phyloP scores from a whole-genome alignment of 2,797 vertebrate genomes.

The Vultur gryphus region DNA sequence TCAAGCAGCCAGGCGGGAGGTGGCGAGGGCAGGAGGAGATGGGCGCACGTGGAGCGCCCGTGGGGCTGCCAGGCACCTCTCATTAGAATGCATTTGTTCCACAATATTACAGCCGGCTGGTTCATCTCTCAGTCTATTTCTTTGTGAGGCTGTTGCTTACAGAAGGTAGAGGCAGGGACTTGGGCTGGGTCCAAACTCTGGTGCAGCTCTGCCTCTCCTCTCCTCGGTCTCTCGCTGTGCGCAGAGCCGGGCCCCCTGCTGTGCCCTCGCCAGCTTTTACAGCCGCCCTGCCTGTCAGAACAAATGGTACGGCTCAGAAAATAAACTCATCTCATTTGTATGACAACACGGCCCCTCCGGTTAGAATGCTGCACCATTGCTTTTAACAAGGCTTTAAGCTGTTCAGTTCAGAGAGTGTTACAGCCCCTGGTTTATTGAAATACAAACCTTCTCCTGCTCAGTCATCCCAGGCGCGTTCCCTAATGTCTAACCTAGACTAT shows the following conservation, averaged over 20 bases:
- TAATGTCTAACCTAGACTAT: neutral
- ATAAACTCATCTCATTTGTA: conserved; percentile 98
- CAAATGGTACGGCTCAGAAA: conserved; percentile 90
- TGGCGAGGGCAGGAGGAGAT: conserved; percentile 58
- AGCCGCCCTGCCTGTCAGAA: conserved; percentile 91
- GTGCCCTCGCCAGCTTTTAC: conserved; percentile 84
- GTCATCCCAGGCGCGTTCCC: neutral
- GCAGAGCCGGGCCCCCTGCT: conserved; percentile 83
- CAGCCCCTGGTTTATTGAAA: conserved; percentile 50
- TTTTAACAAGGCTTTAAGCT: conserved; percentile 76
- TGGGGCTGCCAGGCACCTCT: conserved; percentile 78
- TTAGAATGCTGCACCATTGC: conserved; percentile 85
- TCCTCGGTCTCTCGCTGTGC: conserved; percentile 79
- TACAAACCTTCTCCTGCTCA: neutral
- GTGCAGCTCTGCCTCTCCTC: conserved; percentile 72
- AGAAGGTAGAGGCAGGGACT: conserved; percentile 92
- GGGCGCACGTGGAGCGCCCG: neutral
- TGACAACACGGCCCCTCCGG: conserved; percentile 92
- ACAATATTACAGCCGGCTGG: conserved; percentile 85
- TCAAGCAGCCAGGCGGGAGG: conserved; percentile 63
- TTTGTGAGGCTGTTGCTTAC: conserved; percentile 79
- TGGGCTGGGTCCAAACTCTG: conserved; percentile 88
- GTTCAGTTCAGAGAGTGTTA: conserved; percentile 71
- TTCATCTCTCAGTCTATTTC: conserved; percentile 56
- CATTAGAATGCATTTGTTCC: conserved; percentile 90